Evolutionary conservation across 2,797 vertebrate species (phyloP), one percentile per base, ranked within the genome.

Genomic region (Catamblyrhynchus diadema): DNA sequence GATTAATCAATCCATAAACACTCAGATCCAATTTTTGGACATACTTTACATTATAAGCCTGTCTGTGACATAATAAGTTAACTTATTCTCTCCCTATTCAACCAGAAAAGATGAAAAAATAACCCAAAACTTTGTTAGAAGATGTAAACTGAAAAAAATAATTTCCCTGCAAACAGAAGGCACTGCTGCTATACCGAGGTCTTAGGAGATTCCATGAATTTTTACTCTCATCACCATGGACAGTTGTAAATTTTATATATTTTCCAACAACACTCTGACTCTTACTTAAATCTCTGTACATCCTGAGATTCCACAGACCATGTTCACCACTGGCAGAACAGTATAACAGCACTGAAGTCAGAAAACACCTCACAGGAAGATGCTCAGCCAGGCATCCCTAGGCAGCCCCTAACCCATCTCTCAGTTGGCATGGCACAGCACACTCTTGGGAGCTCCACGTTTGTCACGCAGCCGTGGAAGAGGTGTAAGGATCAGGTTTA

Each of bases 101-200:
- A 94, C 35, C 51, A 73, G 70, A 86, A 47, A 17, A 53, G 20
- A 39, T 8, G 12, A 80, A 20, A 72, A 96, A 80, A 95, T 70
- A 88, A 78, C 30, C 8, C 21, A 74, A 59, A 61, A 19, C 4
- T 41, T 14, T 85, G 66, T 81, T 70, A 90, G 60, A 95, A 95
- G 81, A 89, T 32, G 30, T 17, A 72, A 50, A 66, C 67, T 85
- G 85, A 93, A 95, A 94, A 94, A 95, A 96, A 28, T 7, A 45
- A 44, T 75, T 91, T 5, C 64, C 73, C 75, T 56, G 35, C 37
- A 95, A 77, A 79, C 81, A 94, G 97, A 91, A 85, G 56, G 50
- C 32, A 35, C 41, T 86, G 71, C 45, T 54, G 45, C 45, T 95
- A 80, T 88, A 79, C 75, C 81, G 81, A 96, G 85, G 35, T 75